Evolutionary conservation across 2,113 vertebrate species (phyloP).

Genomic region (Scartelaos histophorus): DNA sequence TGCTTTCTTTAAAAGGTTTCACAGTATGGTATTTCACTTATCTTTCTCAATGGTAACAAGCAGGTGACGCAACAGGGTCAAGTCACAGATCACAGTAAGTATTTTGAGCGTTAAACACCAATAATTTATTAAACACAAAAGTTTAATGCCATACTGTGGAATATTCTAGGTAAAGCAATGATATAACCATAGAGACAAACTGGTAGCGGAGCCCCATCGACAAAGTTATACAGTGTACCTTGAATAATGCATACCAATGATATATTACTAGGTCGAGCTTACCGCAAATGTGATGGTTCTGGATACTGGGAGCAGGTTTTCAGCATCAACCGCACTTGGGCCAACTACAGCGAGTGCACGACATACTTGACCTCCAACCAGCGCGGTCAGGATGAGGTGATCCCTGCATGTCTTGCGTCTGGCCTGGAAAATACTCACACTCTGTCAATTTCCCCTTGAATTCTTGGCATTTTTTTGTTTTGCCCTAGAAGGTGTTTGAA

Average conservation of each 20-base stretch:
- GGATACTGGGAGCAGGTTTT: conserved; percentile 84
- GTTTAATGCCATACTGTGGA: too few species aligned
- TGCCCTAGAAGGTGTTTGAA: conserved; percentile 83
- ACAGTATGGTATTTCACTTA: too few species aligned
- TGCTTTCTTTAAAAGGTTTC: too few species aligned
- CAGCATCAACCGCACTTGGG: conserved; percentile 88
- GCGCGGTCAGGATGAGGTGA: conserved; percentile 80
- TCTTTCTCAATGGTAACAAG: too few species aligned
- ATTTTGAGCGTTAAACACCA: too few species aligned
- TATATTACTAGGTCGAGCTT: conserved; percentile 77
- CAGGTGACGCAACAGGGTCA: too few species aligned
- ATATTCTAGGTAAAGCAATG: too few species aligned
- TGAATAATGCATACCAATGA: not conserved
- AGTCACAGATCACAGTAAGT: too few species aligned
- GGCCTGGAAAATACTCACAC: not conserved
- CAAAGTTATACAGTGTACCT: too few species aligned
- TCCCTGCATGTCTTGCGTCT: not conserved
- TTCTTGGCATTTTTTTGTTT: conserved; percentile 26
- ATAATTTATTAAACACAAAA: too few species aligned
- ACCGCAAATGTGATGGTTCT: conserved; percentile 79
- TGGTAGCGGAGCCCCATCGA: too few species aligned
- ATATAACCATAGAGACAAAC: too few species aligned
- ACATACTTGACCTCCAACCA: conserved; percentile 78
- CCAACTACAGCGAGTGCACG: conserved; percentile 90
- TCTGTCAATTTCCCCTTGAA: not conserved